These are phyloP conservation scores for Diploptera punctata DNA, from an alignment of 2,888 invertebrate species.

Conservation along the genomic window DNA sequence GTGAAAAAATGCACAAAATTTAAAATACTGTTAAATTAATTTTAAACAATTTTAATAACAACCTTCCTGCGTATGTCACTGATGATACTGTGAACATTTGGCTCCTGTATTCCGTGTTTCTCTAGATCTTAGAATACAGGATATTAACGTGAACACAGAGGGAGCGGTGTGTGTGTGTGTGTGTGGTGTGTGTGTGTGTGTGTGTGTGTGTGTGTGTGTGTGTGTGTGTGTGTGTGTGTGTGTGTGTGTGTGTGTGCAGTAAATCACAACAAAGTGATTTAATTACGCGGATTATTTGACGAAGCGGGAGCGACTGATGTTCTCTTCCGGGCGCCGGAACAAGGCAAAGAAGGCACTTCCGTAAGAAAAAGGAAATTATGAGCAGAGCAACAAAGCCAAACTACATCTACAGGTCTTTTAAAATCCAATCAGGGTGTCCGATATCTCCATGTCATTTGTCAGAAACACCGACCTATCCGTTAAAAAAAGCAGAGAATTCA, in stretches of 20 bases:
- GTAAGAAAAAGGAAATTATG: constrained; percentile 23
- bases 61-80: too few relatives aligned
- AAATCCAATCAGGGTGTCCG: too few relatives aligned
- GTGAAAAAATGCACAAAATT: too few relatives aligned
- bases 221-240: constrained; percentile 8
- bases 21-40: too few relatives aligned
- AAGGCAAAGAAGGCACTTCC: constrained; percentile 4
- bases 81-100: too few relatives aligned
- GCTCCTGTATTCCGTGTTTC: neutral
- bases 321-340: constrained; percentile 5
- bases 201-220: constrained; percentile 8
- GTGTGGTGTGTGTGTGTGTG: constrained; percentile 8
- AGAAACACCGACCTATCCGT: too few relatives aligned
- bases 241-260: neutral
- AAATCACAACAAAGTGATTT: constrained; percentile 5
- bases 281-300: constrained; percentile 12
- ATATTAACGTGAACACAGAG: too few relatives aligned
- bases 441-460: too few relatives aligned
- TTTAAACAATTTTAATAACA: too few relatives aligned
- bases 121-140: neutral
- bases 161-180: too few relatives aligned
- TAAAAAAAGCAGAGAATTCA: too few relatives aligned
- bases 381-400: neutral
- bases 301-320: neutral
- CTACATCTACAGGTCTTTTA: too few relatives aligned